Base-by-base conservation (phyloP, 2,797 vertebrate species). In the Remorina albescens region DNA sequence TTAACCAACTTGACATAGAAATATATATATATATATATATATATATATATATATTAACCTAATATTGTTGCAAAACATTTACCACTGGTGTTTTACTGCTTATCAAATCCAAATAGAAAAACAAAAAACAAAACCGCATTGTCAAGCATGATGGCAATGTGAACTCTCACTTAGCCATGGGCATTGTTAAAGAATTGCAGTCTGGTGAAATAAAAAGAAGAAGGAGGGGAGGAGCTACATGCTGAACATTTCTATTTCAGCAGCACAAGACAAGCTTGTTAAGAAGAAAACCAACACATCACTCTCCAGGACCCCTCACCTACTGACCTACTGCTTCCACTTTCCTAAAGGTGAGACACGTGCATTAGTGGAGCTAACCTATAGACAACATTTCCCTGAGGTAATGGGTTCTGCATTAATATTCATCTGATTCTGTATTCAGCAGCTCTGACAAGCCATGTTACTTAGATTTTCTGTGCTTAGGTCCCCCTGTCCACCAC, bases 371-470 rank as follows among this genome's bases (percentile, higher is more conserved):
- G 80, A 89, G 85, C 90, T 90, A 91, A 91, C 90, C 88, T 89
- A 90, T 85, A 91, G 89, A 91, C 88, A 92, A 89, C 90, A 93
- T 90, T 90, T 94, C 92, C 93, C 93, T 75, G 64, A 91, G 93
- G 93, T 93, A 93, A 92, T 91, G 92, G 88, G 80, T 88, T 81
- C 59, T 63, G 74, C 90, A 93, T 95, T 93, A 94, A 94, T 94
- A 94, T 95, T 93, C 92, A 94, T 93, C 88, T 86, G 86, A 92
- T 91, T 90, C 86, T 73, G 90, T 85, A 91, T 90, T 84, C 69
- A 60, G 73, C 59, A 47, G 84, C 81, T 82, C 79, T 67, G 80
- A 84, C 87, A 84, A 82, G 83, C 58, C 69, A 70, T 67, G 75
- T 72, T 62, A 77, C 75, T 86, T 87, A 87, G 81, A 89, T 85